Conservation (phyloP, 2,797 vertebrate species). For the Notoglanidium macrostoma region DNA sequence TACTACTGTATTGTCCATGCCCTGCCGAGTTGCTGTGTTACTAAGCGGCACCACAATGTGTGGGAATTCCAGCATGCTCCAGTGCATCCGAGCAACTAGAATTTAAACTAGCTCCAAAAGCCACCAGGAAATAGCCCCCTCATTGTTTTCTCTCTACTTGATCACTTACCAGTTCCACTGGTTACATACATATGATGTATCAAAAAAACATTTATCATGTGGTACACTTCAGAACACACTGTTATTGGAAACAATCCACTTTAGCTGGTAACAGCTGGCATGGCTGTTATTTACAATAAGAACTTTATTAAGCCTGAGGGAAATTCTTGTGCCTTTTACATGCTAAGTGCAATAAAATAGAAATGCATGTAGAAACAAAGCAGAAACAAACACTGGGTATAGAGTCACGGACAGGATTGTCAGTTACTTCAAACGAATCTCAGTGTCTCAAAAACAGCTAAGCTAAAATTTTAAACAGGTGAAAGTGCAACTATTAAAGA, state of each 20-base stretch:
- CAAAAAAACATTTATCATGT: not conserved
- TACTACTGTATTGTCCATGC: slow-evolving; percentile 68
- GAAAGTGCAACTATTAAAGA: no score
- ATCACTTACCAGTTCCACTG: not conserved
- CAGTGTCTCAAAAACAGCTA: no score
- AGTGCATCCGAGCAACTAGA: slow-evolving; percentile 53
- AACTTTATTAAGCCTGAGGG: no score
- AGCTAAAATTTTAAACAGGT: no score
- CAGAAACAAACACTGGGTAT: no score
- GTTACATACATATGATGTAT: not conserved
- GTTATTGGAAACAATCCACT: not conserved
- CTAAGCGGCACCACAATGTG: slow-evolving; percentile 71
- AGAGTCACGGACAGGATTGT: no score
- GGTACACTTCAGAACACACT: not conserved
- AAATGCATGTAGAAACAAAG: no score
- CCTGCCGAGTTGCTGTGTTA: slow-evolving; percentile 65
- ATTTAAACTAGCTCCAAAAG: slow-evolving; percentile 60
- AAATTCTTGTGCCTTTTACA: no score
- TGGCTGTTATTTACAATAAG: no score
- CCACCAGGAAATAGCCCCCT: slow-evolving; percentile 43
- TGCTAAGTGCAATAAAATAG: no score
- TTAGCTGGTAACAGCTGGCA: not conserved
- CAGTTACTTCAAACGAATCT: no score
- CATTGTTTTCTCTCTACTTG: not conserved
- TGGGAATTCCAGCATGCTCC: slow-evolving; percentile 68